A percentile compares a stretch with the other conserved stretches of the same genome.
Conservation (phyloP, 2,888 invertebrate species). For the Caenorhabditis sp. region DNA sequence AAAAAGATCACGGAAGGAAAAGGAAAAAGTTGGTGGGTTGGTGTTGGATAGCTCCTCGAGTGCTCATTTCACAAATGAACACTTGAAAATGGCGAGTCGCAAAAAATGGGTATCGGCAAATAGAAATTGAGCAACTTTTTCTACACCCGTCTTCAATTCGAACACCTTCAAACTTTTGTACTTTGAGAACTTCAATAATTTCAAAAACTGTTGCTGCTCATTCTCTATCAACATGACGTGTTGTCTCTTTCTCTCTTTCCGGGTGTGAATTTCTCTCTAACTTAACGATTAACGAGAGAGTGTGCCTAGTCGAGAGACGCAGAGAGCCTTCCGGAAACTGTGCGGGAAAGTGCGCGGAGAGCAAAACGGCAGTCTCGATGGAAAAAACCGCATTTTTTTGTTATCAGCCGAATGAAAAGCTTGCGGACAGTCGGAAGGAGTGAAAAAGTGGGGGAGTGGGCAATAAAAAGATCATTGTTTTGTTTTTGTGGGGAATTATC, state of each 20-base stretch:
- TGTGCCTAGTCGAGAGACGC: constrained; percentile 8
- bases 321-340: constrained; percentile 49
- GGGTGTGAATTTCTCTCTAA: constrained; percentile 49
- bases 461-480: background rate
- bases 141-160: background rate
- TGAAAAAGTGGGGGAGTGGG: background rate
- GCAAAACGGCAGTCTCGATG: background rate
- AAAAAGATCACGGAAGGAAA: constrained; percentile 31
- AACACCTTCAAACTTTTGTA: background rate
- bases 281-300: constrained; percentile 39
- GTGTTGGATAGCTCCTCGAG: constrained; percentile 21
- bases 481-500: background rate
- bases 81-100: constrained; percentile 47
- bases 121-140: constrained; percentile 9
- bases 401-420: constrained; percentile 25
- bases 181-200: background rate
- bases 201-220: constrained; percentile 9
- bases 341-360: constrained; percentile 17
- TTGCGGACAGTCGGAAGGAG: background rate
- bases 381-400: constrained; percentile 51
- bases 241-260: constrained; percentile 35
- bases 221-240: constrained; percentile 47
- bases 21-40: background rate
- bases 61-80: constrained; percentile 64
- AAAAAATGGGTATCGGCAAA: constrained; percentile 44